A percentile compares a stretch with the other conserved stretches of the same genome.
phyloP scores from a whole-genome alignment of 2,797 vertebrate genomes.

The Ibycter americanus region DNA sequence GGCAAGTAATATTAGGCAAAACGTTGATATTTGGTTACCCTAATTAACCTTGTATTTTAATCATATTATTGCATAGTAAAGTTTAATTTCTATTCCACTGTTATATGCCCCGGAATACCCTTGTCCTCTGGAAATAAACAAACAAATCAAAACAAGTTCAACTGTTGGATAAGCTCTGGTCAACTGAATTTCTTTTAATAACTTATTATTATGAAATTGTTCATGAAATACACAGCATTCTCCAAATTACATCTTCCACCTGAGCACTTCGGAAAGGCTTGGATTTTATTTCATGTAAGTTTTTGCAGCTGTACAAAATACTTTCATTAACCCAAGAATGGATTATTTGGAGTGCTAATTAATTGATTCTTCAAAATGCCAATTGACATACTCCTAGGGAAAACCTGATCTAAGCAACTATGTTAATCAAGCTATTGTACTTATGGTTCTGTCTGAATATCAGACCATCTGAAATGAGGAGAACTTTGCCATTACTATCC shows the following conservation, averaged over 20 bases:
- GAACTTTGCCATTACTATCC: conserved; percentile 79
- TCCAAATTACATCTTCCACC: conserved; percentile 37
- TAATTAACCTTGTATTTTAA: conserved; percentile 49
- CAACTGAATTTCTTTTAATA: neutral
- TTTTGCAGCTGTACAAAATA: conserved; percentile 80
- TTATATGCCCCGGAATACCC: neutral
- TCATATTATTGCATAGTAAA: neutral
- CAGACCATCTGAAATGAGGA: conserved; percentile 80
- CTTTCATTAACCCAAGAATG: conserved; percentile 82
- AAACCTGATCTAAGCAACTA: conserved; percentile 82
- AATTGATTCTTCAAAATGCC: conserved; percentile 85
- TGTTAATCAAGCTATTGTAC: conserved; percentile 82
- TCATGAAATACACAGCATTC: neutral
- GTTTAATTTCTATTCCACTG: neutral
- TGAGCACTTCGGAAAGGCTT: conserved; percentile 63
- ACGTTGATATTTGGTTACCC: neutral
- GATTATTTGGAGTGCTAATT: conserved; percentile 85
- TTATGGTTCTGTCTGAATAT: conserved; percentile 78
- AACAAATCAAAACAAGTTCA: neutral
- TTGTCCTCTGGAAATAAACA: neutral
- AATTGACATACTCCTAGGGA: conserved; percentile 79
- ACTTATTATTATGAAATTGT: conserved; percentile 30
- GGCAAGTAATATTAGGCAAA: conserved; percentile 16
- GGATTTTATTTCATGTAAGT: conserved; percentile 68
- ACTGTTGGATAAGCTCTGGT: neutral